phyloP scores from a whole-genome alignment of 1,140 invertebrate species.

The Pseudomyrmex concolor region DNA sequence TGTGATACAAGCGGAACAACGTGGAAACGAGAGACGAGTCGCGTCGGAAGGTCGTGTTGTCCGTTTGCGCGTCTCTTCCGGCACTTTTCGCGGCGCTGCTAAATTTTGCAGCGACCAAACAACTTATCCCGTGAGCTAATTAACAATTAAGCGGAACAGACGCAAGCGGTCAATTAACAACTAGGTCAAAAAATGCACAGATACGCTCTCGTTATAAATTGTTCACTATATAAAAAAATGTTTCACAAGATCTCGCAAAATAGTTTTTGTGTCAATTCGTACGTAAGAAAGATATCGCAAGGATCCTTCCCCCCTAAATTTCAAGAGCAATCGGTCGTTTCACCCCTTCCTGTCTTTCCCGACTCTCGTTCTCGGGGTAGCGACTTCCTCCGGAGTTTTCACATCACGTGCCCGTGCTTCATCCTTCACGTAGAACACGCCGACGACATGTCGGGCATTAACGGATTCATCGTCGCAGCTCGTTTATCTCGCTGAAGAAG shows the following conservation, averaged over 20 bases:
- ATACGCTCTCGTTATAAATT: too few species aligned
- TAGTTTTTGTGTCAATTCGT: too few species aligned
- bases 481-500: conserved; percentile 45
- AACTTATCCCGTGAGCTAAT: neutral
- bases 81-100: neutral
- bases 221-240: too few species aligned
- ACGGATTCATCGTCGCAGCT: conserved; percentile 50
- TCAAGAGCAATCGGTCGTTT: neutral
- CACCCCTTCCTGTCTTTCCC: neutral
- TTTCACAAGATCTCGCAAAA: too few species aligned
- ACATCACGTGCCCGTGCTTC: conserved; percentile 24
- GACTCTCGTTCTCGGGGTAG: neutral
- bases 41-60: neutral
- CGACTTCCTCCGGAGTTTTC: conserved; percentile 37
- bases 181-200: too few species aligned
- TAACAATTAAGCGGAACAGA: too few species aligned
- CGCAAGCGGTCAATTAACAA: neutral
- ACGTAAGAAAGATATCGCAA: too few species aligned
- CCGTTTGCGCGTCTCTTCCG: neutral
- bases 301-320: neutral
- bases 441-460: conserved; percentile 39
- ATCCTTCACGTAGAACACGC: conserved; percentile 49
- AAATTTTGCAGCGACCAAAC: neutral
- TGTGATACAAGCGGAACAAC: conserved; percentile 7
- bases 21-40: conserved; percentile 53